Percentiles rank a stretch among this genome's conserved stretches.
These are phyloP conservation scores for Heliconius hewitsoni DNA, from an alignment of 1,140 invertebrate genomes.

Conservation along the genomic window DNA sequence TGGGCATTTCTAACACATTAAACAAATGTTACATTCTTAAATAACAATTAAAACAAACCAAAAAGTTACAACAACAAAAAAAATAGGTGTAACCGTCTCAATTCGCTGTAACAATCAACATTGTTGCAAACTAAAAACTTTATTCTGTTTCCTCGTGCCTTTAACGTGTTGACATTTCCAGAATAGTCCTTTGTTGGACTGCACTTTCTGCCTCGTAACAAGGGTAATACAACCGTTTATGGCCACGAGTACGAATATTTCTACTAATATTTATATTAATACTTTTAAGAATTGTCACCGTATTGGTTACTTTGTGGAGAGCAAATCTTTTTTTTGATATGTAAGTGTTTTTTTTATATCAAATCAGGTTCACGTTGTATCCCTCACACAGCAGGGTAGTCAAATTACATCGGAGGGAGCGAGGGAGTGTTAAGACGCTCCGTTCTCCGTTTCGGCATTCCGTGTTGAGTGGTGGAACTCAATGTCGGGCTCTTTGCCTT, in stretches of 20 bases:
- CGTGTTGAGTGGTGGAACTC: too few species aligned
- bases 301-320: not conserved
- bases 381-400: too few species aligned
- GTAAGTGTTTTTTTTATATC: too few species aligned
- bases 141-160: conserved; percentile 55
- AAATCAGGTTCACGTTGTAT: too few species aligned
- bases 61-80: not conserved
- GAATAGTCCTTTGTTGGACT: conserved; percentile 67
- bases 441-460: too few species aligned
- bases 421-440: too few species aligned
- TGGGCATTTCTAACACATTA: too few species aligned
- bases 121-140: conserved; percentile 58
- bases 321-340: not conserved
- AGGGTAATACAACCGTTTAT: conserved; percentile 3
- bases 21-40: too few species aligned
- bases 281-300: conserved; percentile 8
- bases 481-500: too few species aligned
- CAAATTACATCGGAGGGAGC: too few species aligned
- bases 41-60: not conserved
- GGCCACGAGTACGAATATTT: not conserved
- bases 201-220: conserved; percentile 31
- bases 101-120: conserved; percentile 38
- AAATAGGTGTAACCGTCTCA: not conserved
- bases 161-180: conserved; percentile 64
- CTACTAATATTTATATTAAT: conserved; percentile 8